Base-by-base conservation (phyloP, 2,113 vertebrate genomes). In the Picathartes gymnocephalus region DNA sequence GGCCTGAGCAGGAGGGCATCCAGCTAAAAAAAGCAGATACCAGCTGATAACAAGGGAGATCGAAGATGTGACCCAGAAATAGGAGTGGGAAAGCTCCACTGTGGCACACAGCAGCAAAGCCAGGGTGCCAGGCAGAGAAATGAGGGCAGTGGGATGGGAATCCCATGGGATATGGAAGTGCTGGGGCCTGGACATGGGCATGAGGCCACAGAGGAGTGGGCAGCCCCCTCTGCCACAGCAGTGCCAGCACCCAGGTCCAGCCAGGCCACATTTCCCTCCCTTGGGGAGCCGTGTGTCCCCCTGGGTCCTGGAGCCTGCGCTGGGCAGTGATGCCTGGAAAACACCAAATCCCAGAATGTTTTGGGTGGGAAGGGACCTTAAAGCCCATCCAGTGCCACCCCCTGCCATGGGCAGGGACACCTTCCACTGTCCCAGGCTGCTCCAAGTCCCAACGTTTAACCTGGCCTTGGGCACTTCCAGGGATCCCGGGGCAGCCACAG, bases 11-110 rank as follows among this genome's bases (percentile, higher is more conserved):
- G 60, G 73, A 85, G 33, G 37, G 39, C 73, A 62, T 28, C 72
- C 47, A 39, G 33, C 45, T 53, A 25, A 24, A 45, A 54, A 22
- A 50, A n/a, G 57, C 8, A 53, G 48, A n/a, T 61, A 45, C 18
- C 61, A 45, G 39, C 78, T 76, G 58, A 40, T 76, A 21, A 82
- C 57, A 33, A 57, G 73, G 45, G 78, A 81, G 70, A 31, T 58
- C 1, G 56, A 88, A 50, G 61, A 85, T 85, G 81, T 65, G 69
- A 94, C 78, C 93, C 93, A 95, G 84, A 92, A 94, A 84, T 0
- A 39, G 60, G 33, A 81, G 65, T 1, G n/a, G 77, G 48, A 64
- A 69, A 13, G 53, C 44, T 95, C 20, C 27, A 6, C 53, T 42
- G 86, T 53, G 48, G 66, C 58, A 39, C 54, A 47, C 1, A 0